Base-by-base conservation (phyloP, 2,113 vertebrate genomes). In the Onychostoma macrolepis region DNA sequence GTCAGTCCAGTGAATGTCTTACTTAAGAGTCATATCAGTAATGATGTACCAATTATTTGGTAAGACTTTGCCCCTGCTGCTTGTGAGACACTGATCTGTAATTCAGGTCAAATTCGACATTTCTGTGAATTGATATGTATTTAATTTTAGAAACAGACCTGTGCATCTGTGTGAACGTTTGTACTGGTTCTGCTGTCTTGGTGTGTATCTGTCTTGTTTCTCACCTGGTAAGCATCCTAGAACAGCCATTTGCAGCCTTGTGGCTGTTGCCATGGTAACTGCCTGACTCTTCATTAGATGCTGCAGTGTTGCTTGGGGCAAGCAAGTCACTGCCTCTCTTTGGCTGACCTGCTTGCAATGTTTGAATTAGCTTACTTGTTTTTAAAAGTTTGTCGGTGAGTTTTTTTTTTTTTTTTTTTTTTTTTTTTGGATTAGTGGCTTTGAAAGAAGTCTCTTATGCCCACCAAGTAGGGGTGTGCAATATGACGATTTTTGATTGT, bases 261-360 rank as follows among this genome's bases (percentile, higher is more conserved):
- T 36, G 3, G 6, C n/a, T 86, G 83, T 91, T 88, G 80, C 88
- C 87, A 88, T 84, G 85, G 87, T 63, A 86, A 89, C 90, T 77
- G 79, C 24, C 21, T 74, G 65, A n/a, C 65, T 83, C 36, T 17
- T 67, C 45, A 50, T 83, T 53, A 33, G 30, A 50, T 84, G 30
- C 45, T 83, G 81, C 65, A 50, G 41, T 53, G 38, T 82, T 82
- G 80, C 61, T 67, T 11, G 9, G 30, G 76, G 76, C 13, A 15
- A 33, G 45, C 76, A 78, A 80, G 78, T 36, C 81, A 33, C 38
- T 36, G 61, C 19, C 10, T 83, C 58, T 67, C 26, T 45, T 65
- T 30, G 6, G 80, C 30, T 50, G 63, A 10, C 63, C 61, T 36
- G 80, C 5, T 50, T 71, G 63, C 65, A 24, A 43, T 50, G 26